A percentile compares a stretch with the other conserved stretches of the same genome.
Conservation (phyloP, 2,797 vertebrate species). For the Spinus olivaceus region DNA sequence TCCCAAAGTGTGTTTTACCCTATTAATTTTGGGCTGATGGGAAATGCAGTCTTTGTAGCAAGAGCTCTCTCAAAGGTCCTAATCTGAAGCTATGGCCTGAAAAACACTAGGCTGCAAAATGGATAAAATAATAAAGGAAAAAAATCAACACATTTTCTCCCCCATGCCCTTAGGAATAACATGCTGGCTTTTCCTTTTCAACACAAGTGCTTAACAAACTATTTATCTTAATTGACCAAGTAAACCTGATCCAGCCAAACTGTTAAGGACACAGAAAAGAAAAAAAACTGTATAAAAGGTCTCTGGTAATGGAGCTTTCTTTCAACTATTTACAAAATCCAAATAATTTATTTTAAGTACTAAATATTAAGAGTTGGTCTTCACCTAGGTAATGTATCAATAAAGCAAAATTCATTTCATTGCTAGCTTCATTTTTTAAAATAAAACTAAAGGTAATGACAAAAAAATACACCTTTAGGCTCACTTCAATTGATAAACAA, state of each 20-base stretch:
- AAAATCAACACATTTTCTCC: background rate
- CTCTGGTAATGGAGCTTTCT: background rate
- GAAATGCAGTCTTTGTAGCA: background rate
- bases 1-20: background rate
- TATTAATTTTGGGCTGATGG: background rate
- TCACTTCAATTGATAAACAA: background rate
- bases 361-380: background rate
- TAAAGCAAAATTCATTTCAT: background rate
- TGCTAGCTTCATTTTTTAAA: background rate
- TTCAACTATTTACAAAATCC: background rate
- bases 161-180: background rate
- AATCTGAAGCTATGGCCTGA: background rate
- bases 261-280: background rate
- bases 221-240: background rate
- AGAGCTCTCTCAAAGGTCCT: background rate
- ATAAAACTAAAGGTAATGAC: background rate
- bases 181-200: background rate
- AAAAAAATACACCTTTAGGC: background rate
- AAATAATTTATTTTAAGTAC: background rate
- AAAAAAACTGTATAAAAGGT: background rate
- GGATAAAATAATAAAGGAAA: background rate
- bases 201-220: background rate
- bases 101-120: background rate
- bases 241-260: background rate
- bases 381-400: background rate